Percentiles rank a stretch among this genome's conserved stretches.
Evolutionary conservation across 2,113 vertebrate species (phyloP).

Genomic region (Haemorhous mexicanus): DNA sequence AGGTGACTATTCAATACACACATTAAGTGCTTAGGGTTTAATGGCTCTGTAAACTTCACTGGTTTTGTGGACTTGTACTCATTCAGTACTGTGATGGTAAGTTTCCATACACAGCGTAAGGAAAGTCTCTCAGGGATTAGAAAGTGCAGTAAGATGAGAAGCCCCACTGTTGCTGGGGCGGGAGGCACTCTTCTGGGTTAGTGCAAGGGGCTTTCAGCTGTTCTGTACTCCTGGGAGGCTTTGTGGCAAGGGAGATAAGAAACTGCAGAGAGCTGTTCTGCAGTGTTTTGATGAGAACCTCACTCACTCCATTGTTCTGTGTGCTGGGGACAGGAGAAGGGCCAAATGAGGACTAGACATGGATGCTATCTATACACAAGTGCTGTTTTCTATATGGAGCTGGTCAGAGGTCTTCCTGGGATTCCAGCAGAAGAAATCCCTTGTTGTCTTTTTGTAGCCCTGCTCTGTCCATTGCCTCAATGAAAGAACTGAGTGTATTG

Average conservation of each 20-base stretch:
- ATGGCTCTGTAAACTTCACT: background rate
- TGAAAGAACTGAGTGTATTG: background rate
- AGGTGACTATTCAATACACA: background rate
- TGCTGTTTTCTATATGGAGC: background rate
- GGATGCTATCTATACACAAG: background rate
- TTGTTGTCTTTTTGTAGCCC: background rate
- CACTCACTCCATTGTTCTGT: background rate
- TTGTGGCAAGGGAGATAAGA: background rate
- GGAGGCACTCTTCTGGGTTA: background rate
- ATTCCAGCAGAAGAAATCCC: background rate
- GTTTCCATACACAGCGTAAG: background rate
- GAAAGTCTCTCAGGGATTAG: background rate
- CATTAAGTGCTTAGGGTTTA: background rate
- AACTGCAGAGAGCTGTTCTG: background rate
- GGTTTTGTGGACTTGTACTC: background rate
- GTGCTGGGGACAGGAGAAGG: background rate
- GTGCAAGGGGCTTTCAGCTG: background rate
- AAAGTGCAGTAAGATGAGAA: background rate
- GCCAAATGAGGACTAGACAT: background rate
- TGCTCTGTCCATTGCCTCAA: background rate
- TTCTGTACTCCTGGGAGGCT: background rate
- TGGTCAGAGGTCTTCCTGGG: background rate
- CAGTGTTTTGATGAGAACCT: background rate
- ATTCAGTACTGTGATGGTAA: background rate
- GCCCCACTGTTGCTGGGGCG: background rate